These are phyloP conservation scores for Cygnus olor DNA, from an alignment of 2,797 vertebrate genomes.

Conservation along the genomic window DNA sequence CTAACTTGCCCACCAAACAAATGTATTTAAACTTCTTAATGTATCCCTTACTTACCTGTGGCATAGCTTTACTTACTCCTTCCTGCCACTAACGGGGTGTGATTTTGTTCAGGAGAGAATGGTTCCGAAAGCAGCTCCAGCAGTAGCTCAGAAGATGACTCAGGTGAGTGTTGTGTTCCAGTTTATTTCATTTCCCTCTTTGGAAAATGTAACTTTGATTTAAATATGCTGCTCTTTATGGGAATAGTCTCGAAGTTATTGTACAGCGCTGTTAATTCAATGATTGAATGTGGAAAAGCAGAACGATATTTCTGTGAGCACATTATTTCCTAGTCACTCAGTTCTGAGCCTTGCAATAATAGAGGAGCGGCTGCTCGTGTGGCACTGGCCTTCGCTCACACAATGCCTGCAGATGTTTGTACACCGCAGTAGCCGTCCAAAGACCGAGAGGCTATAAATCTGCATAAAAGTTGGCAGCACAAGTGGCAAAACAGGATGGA, in stretches of 20 bases:
- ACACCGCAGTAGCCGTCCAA: neutral
- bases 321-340: accelerated
- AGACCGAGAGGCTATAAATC: constrained; percentile 9
- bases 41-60: neutral
- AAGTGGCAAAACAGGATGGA: constrained; percentile 66
- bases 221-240: neutral
- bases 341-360: neutral
- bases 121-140: constrained; percentile 8
- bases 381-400: neutral
- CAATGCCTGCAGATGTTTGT: neutral
- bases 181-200: neutral
- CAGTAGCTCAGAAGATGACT: constrained; percentile 56
- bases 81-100: neutral
- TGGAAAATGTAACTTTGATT: accelerated
- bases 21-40: neutral
- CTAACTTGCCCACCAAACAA: neutral
- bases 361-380: neutral
- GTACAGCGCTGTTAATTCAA: neutral
- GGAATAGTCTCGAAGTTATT: accelerated
- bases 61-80: neutral
- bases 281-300: neutral
- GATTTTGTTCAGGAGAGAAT: constrained; percentile 32
- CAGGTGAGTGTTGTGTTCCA: neutral
- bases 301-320: neutral
- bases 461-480: constrained; percentile 29